phyloP scores from a whole-genome alignment of 2,113 vertebrate species.

The Suncus etruscus region DNA sequence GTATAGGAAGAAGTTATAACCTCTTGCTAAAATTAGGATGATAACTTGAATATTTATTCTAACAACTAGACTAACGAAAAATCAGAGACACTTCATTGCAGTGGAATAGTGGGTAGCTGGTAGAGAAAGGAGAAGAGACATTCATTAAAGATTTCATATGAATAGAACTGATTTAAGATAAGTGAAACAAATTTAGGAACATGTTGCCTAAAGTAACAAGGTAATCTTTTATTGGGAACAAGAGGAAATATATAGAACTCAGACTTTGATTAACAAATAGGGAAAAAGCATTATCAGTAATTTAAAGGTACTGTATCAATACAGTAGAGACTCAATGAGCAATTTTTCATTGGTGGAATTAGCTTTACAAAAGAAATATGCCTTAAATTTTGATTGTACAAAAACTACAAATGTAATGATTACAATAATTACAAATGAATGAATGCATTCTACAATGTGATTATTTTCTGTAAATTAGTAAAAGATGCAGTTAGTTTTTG shows the following conservation, averaged over 20 bases:
- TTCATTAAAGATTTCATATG: slow-evolving; percentile 26
- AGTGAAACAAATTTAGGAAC: slow-evolving; percentile 19
- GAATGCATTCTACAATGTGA: slow-evolving; percentile 71
- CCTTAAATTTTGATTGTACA: slow-evolving; percentile 82
- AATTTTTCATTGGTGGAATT: slow-evolving; percentile 65
- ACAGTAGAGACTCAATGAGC: slow-evolving; percentile 50
- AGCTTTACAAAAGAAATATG: slow-evolving; percentile 64
- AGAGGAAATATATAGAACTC: slow-evolving; percentile 44
- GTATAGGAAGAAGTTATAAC: slow-evolving; percentile 48
- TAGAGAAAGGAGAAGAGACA: slow-evolving; percentile 36
- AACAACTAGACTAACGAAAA: slow-evolving; percentile 65
- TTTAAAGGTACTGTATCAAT: slow-evolving; percentile 48
- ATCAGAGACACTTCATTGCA: slow-evolving; percentile 24
- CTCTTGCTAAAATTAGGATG: slow-evolving; percentile 33
- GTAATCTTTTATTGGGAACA: slow-evolving; percentile 21
- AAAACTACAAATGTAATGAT: slow-evolving; percentile 68
- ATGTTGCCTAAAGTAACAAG: slow-evolving; percentile 24
- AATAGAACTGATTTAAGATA: slow-evolving; percentile 52
- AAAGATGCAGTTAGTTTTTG: slow-evolving; percentile 70
- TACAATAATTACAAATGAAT: slow-evolving; percentile 58
- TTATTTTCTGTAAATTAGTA: slow-evolving; percentile 80
- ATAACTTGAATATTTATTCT: slow-evolving; percentile 63
- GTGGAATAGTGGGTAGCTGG: background rate
- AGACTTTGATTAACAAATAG: slow-evolving; percentile 47
- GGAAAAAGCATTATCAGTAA: slow-evolving; percentile 48